Base-by-base conservation (phyloP, 2,797 vertebrate species). In the Lepilemur septentrionalis region DNA sequence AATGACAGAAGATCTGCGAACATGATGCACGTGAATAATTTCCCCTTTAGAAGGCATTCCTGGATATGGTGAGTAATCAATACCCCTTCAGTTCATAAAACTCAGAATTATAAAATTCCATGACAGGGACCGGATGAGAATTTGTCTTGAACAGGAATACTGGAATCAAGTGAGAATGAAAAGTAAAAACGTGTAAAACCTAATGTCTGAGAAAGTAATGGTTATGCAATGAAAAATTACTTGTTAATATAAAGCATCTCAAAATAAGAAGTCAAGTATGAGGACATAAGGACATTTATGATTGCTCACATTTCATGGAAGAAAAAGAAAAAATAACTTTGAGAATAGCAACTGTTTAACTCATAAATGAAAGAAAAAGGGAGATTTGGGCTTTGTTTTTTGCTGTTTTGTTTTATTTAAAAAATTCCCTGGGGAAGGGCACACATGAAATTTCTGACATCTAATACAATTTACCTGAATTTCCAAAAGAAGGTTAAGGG, bases 21-120 rank as follows among this genome's bases (percentile, higher is more conserved):
- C 98, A 99, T 99, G 99, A 99, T 99, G 99, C 99, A 99, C 69
- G 99, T 99, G 98, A 99, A 99, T 98, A 99, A 99, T 98, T 99
- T 99, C 97, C 99, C 99, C 70, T 99, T 99, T 98, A 99, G 99
- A 98, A 99, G 99, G 97, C 99, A 99, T 99, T 99, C 99, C 91
- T 99, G 99, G 99, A 99, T 99, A 98, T 99, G 99, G 99, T 99
- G 98, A 99, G 99, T 98, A 98, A 98, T 97, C 96, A 91, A 97
- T 98, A 97, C 97, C 93, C 88, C 96, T 98, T 97, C 86, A 96
- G 80, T 92, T 81, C 76, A 91, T 96, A 96, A 97, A 96, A 94
- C 94, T 97, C 82, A 91, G 79, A 97, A 91, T 98, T 98, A 89
- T 90, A 95, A 97, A 98, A 98, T 97, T 92, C 73, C 96, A 59